Evolutionary conservation across 2,113 vertebrate species (phyloP), one percentile per base, ranked within the genome.

Genomic region (Crotalus helleri): DNA sequence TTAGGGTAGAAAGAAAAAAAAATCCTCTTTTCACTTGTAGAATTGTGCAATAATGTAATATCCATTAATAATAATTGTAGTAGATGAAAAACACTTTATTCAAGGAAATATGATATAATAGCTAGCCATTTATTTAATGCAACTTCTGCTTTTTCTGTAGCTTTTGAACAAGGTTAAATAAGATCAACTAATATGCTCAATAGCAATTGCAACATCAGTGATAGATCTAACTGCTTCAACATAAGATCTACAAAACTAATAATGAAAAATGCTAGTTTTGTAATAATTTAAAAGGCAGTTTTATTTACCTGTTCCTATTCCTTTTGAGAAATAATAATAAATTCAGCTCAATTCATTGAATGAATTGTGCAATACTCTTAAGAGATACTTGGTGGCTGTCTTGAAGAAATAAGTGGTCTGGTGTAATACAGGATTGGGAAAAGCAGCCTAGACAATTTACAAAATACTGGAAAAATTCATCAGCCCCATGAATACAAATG

Each of bases 251-350:
- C 46, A 39, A 92, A 90, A 64, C 74, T 59, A 93, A 53, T 86
- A 90, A 86, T 61, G 29, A 21, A n/a, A 85, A 93, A 90, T 64
- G n/a, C 55, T 54, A 49, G 23, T 26, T 13, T 61, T 93, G n/a
- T 90, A 90, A 90, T 92, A 85, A 93, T 46, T 11, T 21, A 90
- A 92, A 90, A 59, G 69, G 29, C 10, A 29, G 2, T 39, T 92
- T 85, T 85, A 59, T 58, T 85, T 57, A 61, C 26, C 33, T 85
- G 8, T 89, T 46, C 69, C 33, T 49, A 39, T 46, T 90, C 54
- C 51, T 90, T 93, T 93, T 86, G 29, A n/a, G 19, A 93, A 93
- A 93, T 53, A 19, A 44, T 93, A 81, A 33, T 86, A 86, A 86
- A 93, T 85, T 61, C 54, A 24, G 49, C 49, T 85, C 39, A 59